Conservation (phyloP, 2,113 vertebrate genomes). For the Phocoena sinus region DNA sequence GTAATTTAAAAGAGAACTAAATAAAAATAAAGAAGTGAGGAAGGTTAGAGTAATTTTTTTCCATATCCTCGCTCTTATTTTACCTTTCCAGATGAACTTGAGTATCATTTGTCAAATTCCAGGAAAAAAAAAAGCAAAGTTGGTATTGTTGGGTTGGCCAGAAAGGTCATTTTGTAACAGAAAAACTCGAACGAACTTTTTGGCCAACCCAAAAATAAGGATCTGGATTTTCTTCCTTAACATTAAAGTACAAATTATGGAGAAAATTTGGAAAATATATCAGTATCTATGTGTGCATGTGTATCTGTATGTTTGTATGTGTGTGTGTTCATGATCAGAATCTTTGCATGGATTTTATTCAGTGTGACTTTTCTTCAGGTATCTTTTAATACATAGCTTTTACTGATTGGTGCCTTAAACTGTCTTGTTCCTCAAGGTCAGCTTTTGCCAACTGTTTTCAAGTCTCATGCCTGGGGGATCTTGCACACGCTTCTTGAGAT, state of each 20-base stretch:
- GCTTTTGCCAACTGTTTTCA: slow-evolving; percentile 96
- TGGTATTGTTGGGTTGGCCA: neutral
- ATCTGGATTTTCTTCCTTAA: neutral
- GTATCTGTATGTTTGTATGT: neutral
- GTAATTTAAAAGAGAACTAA: neutral
- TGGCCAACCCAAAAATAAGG: neutral
- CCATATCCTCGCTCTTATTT: neutral
- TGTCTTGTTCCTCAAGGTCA: slow-evolving; percentile 84
- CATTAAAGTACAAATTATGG: neutral
- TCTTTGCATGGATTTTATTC: neutral
- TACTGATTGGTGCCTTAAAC: neutral
- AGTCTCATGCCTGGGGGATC: slow-evolving; percentile 97
- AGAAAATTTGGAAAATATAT: neutral
- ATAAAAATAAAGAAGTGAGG: neutral
- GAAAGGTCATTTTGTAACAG: too few species aligned
- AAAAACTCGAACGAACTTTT: too few species aligned
- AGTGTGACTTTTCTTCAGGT: neutral
- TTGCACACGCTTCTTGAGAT: slow-evolving; percentile 97
- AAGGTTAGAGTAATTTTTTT: neutral
- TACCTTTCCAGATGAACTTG: neutral
- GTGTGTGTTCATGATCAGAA: neutral
- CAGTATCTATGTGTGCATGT: neutral
- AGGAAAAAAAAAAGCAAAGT: neutral
- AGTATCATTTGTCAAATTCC: neutral
- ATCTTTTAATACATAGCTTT: neutral